Evolutionary conservation across 2,888 invertebrate species (phyloP).

Genomic region (Taphrorychus bicolor): DNA sequence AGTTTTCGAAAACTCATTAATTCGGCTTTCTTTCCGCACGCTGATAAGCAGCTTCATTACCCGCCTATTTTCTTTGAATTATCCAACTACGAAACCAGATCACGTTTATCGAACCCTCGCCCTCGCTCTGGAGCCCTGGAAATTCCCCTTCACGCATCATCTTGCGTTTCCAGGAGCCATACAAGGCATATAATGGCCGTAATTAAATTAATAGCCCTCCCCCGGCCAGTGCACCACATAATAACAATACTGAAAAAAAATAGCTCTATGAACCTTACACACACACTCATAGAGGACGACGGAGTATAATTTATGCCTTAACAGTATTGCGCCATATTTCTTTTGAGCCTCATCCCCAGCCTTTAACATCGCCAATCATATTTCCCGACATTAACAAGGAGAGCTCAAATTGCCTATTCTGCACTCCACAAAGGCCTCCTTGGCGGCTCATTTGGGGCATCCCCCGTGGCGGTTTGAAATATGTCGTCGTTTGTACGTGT

Average conservation of each 20-base stretch:
- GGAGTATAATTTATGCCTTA: background rate
- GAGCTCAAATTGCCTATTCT: slow-evolving; percentile 42
- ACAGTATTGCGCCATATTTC: slow-evolving; percentile 3
- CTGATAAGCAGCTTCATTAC: slow-evolving; percentile 5
- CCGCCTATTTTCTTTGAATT: slow-evolving; percentile 8
- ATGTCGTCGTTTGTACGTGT: slow-evolving; percentile 52
- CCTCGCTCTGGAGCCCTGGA: background rate
- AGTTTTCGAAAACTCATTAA: background rate
- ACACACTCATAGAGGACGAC: background rate
- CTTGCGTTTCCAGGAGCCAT: slow-evolving; percentile 5
- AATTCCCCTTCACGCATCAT: slow-evolving; percentile 5
- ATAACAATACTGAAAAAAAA: background rate
- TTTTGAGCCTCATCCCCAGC: slow-evolving; percentile 3
- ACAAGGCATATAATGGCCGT: slow-evolving; percentile 1
- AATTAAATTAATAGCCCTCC: slow-evolving; percentile 6
- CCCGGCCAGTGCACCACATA: background rate
- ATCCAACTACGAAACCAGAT: slow-evolving; percentile 6
- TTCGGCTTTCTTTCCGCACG: background rate
- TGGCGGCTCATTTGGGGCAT: slow-evolving; percentile 37
- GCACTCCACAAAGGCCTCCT: slow-evolving; percentile 38
- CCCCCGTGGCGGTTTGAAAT: slow-evolving; percentile 48
- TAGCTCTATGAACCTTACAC: background rate
- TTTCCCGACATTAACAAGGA: slow-evolving; percentile 35
- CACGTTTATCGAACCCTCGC: background rate
- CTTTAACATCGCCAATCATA: slow-evolving; percentile 36